phyloP scores from a whole-genome alignment of 2,797 vertebrate genomes.

The Uromys caudimaculatus region DNA sequence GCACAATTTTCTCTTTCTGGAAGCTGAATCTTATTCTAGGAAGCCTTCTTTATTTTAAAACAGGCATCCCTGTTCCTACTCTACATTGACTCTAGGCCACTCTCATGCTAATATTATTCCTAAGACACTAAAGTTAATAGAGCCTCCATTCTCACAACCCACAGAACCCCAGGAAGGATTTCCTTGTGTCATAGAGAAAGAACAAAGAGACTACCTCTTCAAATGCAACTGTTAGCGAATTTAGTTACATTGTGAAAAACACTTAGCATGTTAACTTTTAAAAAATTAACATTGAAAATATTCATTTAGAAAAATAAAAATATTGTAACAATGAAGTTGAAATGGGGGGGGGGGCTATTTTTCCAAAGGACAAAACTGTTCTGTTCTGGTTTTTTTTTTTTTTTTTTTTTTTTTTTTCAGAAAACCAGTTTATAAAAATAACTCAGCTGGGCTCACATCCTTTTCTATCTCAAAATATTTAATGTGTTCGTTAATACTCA shows the following conservation, averaged over 20 bases:
- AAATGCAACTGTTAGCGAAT: slow-evolving; percentile 59
- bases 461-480: slow-evolving; percentile 65
- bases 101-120: slow-evolving; percentile 32
- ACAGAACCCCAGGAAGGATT: slow-evolving; percentile 53
- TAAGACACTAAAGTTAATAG: slow-evolving; percentile 80
- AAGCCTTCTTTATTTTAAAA: slow-evolving; percentile 86
- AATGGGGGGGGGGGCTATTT: slow-evolving; percentile 14
- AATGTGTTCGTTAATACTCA: slow-evolving; percentile 10
- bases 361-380: slow-evolving; percentile 54
- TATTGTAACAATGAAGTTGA: slow-evolving; percentile 49
- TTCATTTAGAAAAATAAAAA: slow-evolving; percentile 53
- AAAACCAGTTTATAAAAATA: slow-evolving; percentile 60
- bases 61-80: slow-evolving; percentile 79
- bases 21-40: slow-evolving; percentile 82
- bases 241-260: slow-evolving; percentile 63
- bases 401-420: slow-evolving; percentile 16
- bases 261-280: slow-evolving; percentile 60
- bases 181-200: slow-evolving; percentile 42
- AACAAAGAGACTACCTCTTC: slow-evolving; percentile 64
- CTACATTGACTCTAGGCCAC: slow-evolving; percentile 77
- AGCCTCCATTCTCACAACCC: slow-evolving; percentile 74
- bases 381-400: neutral
- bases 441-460: neutral
- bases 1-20: slow-evolving; percentile 83
- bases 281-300: slow-evolving; percentile 65